phyloP scores from a whole-genome alignment of 2,113 vertebrate genomes.

The Picathartes gymnocephalus region DNA sequence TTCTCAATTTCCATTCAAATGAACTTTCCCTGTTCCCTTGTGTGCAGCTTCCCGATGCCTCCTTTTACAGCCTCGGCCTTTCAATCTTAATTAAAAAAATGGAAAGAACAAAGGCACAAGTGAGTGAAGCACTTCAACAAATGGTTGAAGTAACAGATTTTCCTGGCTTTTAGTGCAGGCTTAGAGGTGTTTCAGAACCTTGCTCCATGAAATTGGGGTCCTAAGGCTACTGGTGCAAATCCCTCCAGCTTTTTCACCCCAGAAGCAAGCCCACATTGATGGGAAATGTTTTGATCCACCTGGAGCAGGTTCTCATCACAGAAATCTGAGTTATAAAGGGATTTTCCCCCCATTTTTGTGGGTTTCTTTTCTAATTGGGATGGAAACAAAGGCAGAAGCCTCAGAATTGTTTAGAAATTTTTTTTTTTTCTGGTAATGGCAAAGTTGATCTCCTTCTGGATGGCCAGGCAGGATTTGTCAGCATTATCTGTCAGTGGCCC shows the following conservation, averaged over 20 bases:
- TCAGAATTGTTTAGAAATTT: neutral
- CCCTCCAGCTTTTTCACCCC: neutral
- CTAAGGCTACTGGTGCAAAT: neutral
- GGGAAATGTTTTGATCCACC: neutral
- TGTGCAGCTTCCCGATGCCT: neutral
- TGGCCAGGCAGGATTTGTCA: neutral
- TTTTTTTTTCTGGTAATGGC: neutral
- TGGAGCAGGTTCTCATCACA: neutral
- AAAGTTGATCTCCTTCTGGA: neutral
- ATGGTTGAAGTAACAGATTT: neutral
- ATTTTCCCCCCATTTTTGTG: neutral
- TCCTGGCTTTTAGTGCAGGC: neutral
- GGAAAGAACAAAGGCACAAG: conserved; percentile 7
- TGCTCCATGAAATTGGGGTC: neutral
- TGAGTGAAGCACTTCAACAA: neutral
- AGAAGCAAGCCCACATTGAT: neutral
- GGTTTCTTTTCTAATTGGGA: neutral
- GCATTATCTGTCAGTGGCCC: neutral
- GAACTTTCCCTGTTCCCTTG: neutral
- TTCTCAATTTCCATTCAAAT: conserved; percentile 41
- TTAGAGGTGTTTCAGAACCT: neutral
- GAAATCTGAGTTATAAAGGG: neutral
- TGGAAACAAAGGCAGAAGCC: neutral
- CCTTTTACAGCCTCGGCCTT: neutral
- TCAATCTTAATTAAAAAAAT: conserved; percentile 43